Percentiles rank a stretch among this genome's conserved stretches.
Conservation (phyloP, 2,113 vertebrate species). For the Notechis scutatus region DNA sequence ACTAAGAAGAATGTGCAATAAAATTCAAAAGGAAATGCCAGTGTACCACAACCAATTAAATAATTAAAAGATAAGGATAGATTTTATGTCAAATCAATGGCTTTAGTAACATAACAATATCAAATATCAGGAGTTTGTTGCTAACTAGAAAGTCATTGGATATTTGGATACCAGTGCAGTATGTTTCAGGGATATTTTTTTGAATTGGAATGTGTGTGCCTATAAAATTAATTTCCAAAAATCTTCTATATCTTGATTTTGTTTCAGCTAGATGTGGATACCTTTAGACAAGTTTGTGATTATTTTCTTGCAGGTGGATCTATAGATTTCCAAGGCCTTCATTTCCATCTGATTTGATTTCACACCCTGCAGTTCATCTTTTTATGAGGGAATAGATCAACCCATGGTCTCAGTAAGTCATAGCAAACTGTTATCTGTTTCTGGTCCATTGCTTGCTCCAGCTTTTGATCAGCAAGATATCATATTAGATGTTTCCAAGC, state of each 20-base stretch:
- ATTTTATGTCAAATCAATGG: neutral
- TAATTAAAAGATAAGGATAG: neutral
- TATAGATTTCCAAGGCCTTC: neutral
- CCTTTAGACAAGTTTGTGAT: conserved; percentile 8
- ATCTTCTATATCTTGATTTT: neutral
- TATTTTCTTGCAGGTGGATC: conserved; percentile 46
- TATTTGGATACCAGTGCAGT: neutral
- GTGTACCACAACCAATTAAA: neutral
- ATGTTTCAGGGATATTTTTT: neutral
- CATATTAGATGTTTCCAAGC: conserved; percentile 9
- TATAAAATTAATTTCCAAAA: neutral
- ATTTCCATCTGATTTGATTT: conserved; percentile 29
- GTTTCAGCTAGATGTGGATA: neutral
- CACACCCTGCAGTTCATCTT: neutral
- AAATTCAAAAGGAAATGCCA: neutral
- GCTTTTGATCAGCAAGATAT: conserved; percentile 41
- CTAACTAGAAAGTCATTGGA: neutral
- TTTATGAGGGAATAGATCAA: conserved; percentile 43
- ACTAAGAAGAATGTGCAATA: neutral
- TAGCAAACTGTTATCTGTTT: conserved; percentile 65
- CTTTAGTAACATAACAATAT: neutral
- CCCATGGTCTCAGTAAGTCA: conserved; percentile 84
- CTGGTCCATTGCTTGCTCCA: conserved; percentile 42
- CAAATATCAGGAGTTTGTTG: neutral
- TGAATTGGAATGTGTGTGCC: neutral